These are phyloP conservation scores for Orchesellides sinensis DNA, from an alignment of 2,888 invertebrate species.

Conservation along the genomic window DNA sequence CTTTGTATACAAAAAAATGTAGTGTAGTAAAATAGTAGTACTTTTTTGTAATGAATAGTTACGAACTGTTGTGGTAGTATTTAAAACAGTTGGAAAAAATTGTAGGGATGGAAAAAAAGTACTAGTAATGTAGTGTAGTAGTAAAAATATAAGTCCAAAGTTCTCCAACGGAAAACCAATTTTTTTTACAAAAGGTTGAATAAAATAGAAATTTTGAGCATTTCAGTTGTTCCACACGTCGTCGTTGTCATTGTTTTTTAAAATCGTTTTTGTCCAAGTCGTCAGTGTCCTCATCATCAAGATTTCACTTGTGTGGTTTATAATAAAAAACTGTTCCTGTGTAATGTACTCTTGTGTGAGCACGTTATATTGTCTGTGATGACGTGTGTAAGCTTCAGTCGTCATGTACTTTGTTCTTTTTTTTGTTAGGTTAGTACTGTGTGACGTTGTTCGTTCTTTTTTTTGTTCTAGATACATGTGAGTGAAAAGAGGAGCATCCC, in stretches of 20 bases:
- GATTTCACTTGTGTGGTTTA: constrained; percentile 36
- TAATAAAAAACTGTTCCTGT: background rate
- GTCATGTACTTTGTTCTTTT: constrained; percentile 34
- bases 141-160: constrained; percentile 41
- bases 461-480: constrained; percentile 47
- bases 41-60: constrained; percentile 14
- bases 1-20: constrained; percentile 70
- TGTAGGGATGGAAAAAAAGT: constrained; percentile 15
- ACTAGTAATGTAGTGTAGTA: constrained; percentile 19
- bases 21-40: constrained; percentile 37
- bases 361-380: constrained; percentile 23
- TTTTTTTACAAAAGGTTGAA: constrained; percentile 34
- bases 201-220: constrained; percentile 53
- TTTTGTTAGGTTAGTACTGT: constrained; percentile 48
- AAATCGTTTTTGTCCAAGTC: constrained; percentile 54
- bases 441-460: constrained; percentile 54
- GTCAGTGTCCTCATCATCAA: constrained; percentile 64
- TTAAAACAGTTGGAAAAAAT: constrained; percentile 33
- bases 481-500: constrained; percentile 62
- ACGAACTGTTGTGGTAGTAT: constrained; percentile 25
- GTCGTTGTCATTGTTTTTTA: constrained; percentile 60
- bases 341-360: background rate
- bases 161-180: constrained; percentile 37
- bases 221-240: constrained; percentile 63
- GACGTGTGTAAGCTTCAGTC: constrained; percentile 31